Base-by-base conservation (phyloP, 2,888 invertebrate species). In the Sarcophaga subvicina region DNA sequence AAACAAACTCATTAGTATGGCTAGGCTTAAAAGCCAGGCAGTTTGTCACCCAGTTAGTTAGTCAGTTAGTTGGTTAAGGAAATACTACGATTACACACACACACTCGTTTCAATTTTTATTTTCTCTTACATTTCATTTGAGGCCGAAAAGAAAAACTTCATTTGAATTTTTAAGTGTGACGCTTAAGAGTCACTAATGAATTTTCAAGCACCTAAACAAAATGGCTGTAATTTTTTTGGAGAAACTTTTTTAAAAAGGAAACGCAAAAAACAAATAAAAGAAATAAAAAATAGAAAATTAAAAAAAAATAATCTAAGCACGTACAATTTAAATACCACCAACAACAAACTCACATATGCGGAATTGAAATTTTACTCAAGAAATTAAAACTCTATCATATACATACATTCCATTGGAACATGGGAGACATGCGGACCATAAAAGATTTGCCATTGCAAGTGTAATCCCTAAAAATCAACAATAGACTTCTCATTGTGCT, bases 111-210 rank as follows among this genome's bases (percentile, higher is more conserved):
- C 37, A 20, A 20, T 63, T 54, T 64, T 54, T 6, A 47, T 47
- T 45, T 73, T 17, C 47, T 11, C 17, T 75, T 37, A 2, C 17
- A 17, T 49, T 63, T 67, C 54, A 17, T 66, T 81, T 54, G 54
- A 54, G 45, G 25, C 47, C 25, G 20, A 66, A 71, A 71, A 14
- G 17, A 37, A n/a, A 27, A 63, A 60, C 5, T 12, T 59, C n/a
- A 85, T 85, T 80, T 80, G 62, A 85, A 80, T 85, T 76, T 80
- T 71, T 62, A 76, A 76, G 76, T 85, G 84, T 66, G 76, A 49
- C 80, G 14, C 54, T 85, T 76, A 62, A 49, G 62, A 76, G 66
- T 27, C 25, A 75, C 78, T 84, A 87, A 87, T 87, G 84, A 82
- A 87, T 67, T 84, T 84, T 75, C 59, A 45, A 77, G 69, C 64